Evolutionary conservation across 2,797 vertebrate species (phyloP).

Genomic region (Hapalemur alaotrensis): DNA sequence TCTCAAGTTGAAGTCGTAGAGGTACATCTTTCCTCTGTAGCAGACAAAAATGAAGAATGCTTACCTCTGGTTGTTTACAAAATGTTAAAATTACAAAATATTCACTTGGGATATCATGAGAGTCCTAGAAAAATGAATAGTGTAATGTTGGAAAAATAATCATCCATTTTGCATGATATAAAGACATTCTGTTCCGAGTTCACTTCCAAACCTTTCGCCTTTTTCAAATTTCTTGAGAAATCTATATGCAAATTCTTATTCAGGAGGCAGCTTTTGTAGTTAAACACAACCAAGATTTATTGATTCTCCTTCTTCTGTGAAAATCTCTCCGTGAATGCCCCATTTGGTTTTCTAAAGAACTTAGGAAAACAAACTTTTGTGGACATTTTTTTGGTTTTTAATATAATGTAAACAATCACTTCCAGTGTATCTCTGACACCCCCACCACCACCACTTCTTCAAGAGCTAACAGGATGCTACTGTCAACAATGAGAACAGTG

Average conservation of each 20-base stretch:
- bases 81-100: conserved; percentile 17
- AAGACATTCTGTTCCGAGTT: neutral
- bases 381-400: neutral
- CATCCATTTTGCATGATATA: conserved; percentile 11
- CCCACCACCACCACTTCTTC: neutral
- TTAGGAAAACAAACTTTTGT: neutral
- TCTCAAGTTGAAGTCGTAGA: neutral
- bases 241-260: conserved; percentile 53
- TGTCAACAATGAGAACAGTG: neutral
- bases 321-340: neutral
- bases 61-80: neutral
- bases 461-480: neutral
- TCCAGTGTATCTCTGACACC: neutral
- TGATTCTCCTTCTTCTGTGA: neutral
- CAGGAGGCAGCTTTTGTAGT: neutral
- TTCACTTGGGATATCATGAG: conserved; percentile 3
- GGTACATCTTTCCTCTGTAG: neutral
- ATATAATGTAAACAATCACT: neutral
- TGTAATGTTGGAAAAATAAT: neutral
- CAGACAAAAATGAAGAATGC: conserved; percentile 11
- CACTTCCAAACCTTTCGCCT: neutral
- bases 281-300: conserved; percentile 57
- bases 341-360: conserved; percentile 17
- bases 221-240: conserved; percentile 52
- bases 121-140: conserved; percentile 46